Evolutionary conservation across 2,888 invertebrate species (phyloP).

Genomic region (Apodemia zela): DNA sequence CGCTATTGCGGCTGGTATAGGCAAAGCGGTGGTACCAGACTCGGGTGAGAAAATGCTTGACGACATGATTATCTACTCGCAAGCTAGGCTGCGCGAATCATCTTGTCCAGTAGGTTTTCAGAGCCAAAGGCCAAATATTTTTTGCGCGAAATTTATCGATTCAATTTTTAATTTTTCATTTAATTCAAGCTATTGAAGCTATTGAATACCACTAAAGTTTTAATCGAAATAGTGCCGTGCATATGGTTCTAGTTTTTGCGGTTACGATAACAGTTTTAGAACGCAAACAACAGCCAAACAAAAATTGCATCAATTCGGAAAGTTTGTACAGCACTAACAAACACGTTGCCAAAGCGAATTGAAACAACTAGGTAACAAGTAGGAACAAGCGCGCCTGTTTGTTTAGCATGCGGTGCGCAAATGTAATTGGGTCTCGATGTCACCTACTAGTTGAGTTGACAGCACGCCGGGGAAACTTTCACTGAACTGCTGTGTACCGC

Average conservation of each 20-base stretch:
- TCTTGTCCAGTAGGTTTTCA: too few relatives aligned
- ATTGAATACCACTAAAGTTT: not conserved
- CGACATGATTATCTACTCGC: too few relatives aligned
- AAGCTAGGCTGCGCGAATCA: too few relatives aligned
- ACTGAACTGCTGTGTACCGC: not conserved
- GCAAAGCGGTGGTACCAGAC: too few relatives aligned
- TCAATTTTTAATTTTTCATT: too few relatives aligned
- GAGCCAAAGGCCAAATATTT: too few relatives aligned
- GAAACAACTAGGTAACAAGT: constrained; percentile 23
- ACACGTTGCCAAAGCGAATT: constrained; percentile 12
- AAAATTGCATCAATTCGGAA: constrained; percentile 16
- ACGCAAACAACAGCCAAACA: constrained; percentile 1
- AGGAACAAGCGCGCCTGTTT: constrained; percentile 19
- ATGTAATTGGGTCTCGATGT: constrained; percentile 22
- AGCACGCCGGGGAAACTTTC: constrained; percentile 11
- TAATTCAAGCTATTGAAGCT: too few relatives aligned
- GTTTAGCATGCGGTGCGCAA: constrained; percentile 19
- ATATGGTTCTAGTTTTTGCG: not conserved
- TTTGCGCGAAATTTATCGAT: too few relatives aligned
- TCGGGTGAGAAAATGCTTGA: too few relatives aligned
- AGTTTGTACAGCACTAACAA: constrained; percentile 13
- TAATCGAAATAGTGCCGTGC: not conserved
- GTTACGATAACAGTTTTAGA: constrained; percentile 8
- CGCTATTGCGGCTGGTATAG: too few relatives aligned
- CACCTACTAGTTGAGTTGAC: constrained; percentile 20